Evolutionary conservation across 2,888 invertebrate species (phyloP).

Genomic region (Orthosia incerta): DNA sequence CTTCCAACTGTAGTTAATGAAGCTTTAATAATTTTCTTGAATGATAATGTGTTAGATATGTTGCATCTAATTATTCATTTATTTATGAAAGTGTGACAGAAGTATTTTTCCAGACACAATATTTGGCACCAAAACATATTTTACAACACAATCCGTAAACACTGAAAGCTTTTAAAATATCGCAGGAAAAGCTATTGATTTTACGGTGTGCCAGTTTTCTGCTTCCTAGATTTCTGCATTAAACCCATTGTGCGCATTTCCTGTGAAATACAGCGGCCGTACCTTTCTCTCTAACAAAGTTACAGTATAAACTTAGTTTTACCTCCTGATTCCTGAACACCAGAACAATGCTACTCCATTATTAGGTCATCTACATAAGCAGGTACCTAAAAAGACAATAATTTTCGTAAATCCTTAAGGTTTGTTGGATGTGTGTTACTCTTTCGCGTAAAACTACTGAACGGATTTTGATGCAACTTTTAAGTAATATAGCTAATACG

Average conservation of each 20-base stretch:
- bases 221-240: conserved; percentile 58
- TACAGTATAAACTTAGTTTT: conserved; percentile 42
- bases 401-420: background rate
- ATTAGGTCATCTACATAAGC: background rate
- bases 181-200: conserved; percentile 50
- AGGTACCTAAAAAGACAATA: background rate
- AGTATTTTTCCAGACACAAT: background rate
- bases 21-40: conserved; percentile 24
- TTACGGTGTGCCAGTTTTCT: conserved; percentile 42
- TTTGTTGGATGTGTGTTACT: too few relatives aligned
- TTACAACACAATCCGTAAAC: background rate
- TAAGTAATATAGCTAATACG: too few relatives aligned
- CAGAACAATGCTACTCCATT: background rate
- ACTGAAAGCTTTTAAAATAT: conserved; percentile 36
- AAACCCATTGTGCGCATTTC: conserved; percentile 52
- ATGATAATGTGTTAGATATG: background rate
- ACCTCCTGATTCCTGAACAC: conserved; percentile 31
- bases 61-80: background rate
- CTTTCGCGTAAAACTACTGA: too few relatives aligned
- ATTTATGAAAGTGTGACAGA: background rate
- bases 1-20: conserved; percentile 12
- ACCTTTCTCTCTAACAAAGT: conserved; percentile 50
- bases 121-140: conserved; percentile 13
- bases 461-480: too few relatives aligned
- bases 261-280: conserved; percentile 52